Evolutionary conservation across 2,888 invertebrate genomes (phyloP), one percentile per base, ranked within the genome.

Genomic region (Amblyjoppa proteus): DNA sequence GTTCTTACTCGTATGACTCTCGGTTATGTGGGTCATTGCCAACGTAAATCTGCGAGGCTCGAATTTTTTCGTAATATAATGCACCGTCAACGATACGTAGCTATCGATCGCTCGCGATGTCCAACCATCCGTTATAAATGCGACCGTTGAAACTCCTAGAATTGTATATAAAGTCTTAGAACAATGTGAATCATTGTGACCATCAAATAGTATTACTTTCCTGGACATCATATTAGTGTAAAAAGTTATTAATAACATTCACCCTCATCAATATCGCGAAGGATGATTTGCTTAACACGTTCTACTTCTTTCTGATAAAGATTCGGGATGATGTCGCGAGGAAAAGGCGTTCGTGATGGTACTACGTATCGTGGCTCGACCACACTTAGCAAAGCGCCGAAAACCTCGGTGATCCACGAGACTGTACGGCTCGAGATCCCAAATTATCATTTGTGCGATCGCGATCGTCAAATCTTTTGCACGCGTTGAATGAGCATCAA

Each of bases 81-180:
- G 51, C 13, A 70, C 70, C n/a, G 53, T 70, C 25, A 70, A 70
- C 20, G 53, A 53, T 16, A 70, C 45, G 28, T 75, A 81, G 41
- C 41, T 81, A 41, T 81, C 81, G 3, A 81, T 53, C 13, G 74
- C 66, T 41, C 66, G 38, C 28, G 81, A 81, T 7, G 81, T 81
- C 68, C 81, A 81, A 34, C 75, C 75, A 41, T 81, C 81, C 11
- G 74, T 81, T 53, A 75, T 81, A 11, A 81, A 58, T 13, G 74
- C 45, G 16, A 81, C 34, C n/a, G 56, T 68, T 3, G 74, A 49
- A 13, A 81, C 68, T 25, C 81, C 81, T 81, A 58, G 0, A 28
- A 9, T 28, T 28, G 7, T 58, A 13, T 25, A 28, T 25, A 28
- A 58, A 58, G 11, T 16, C 2, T 13, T 51, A 51, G 5, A 51